Evolutionary conservation across 2,888 invertebrate species (phyloP).

Genomic region (Dermolepida albohirtum): DNA sequence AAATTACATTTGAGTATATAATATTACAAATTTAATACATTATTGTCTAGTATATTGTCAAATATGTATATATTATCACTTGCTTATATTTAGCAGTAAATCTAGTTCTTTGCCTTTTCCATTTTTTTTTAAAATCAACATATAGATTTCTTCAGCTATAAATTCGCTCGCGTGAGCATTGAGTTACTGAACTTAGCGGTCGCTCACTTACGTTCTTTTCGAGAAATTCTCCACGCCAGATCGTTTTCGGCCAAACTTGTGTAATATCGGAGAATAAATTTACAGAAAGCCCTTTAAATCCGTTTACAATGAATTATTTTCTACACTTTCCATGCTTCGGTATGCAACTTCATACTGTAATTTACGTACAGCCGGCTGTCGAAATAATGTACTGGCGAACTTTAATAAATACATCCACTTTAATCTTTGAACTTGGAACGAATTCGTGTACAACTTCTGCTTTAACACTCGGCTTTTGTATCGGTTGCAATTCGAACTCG

Average conservation of each 20-base stretch:
- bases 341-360: not conserved
- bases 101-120: conserved; percentile 32
- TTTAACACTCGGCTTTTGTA: too few species aligned
- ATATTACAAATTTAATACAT: conserved; percentile 55
- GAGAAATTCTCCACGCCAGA: too few species aligned
- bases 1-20: conserved; percentile 55
- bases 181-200: conserved; percentile 47
- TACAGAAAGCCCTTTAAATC: too few species aligned
- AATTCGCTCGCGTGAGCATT: not conserved
- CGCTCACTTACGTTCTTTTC: conserved; percentile 53
- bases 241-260: too few species aligned
- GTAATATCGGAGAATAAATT: too few species aligned
- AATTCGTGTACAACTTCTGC: too few species aligned
- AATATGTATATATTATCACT: conserved; percentile 58
- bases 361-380: too few species aligned
- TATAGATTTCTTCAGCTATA: not conserved
- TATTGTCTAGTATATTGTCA: conserved; percentile 61
- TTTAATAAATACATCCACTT: too few species aligned
- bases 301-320: conserved; percentile 5
- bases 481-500: too few species aligned
- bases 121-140: not conserved
- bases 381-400: too few species aligned
- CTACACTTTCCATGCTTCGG: not conserved
- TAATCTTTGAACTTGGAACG: too few species aligned
- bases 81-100: conserved; percentile 43